Percentiles rank a stretch among this genome's conserved stretches.
phyloP scores from a whole-genome alignment of 2,888 invertebrate species.

The Anthophora plumipes region DNA sequence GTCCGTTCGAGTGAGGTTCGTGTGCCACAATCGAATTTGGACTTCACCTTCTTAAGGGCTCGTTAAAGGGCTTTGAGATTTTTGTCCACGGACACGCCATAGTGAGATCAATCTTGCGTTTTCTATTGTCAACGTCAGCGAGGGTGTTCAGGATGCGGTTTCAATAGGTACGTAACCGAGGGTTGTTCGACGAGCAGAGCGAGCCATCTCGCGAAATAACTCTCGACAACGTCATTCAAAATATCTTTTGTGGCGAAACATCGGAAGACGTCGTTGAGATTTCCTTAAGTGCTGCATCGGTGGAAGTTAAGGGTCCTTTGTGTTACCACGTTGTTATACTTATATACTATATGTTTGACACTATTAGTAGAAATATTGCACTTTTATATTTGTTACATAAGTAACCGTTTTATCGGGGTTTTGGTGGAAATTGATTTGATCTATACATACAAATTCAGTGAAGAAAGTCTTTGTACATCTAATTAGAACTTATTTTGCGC shows the following conservation, averaged over 20 bases:
- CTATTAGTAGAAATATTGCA: constrained; percentile 2
- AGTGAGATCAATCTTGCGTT: constrained; percentile 63
- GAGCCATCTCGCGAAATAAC: constrained; percentile 38
- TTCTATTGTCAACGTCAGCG: constrained; percentile 57
- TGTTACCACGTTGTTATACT: neutral
- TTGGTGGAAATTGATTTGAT: neutral
- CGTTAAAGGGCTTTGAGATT: constrained; percentile 58
- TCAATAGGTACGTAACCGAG: constrained; percentile 45
- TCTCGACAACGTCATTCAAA: constrained; percentile 50
- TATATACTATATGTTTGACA: neutral
- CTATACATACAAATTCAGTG: no score
- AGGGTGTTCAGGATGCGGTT: constrained; percentile 50
- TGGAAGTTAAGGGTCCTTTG: constrained; percentile 36
- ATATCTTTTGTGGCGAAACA: constrained; percentile 49
- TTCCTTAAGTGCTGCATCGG: constrained; percentile 28
- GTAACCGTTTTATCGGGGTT: neutral
- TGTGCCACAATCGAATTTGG: constrained; percentile 46
- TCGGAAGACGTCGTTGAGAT: constrained; percentile 33
- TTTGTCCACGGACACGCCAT: constrained; percentile 60
- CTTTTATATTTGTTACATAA: neutral
- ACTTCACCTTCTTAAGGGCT: constrained; percentile 44
- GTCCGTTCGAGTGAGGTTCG: neutral
- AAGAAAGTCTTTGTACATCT: no score
- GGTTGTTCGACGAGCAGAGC: constrained; percentile 29
- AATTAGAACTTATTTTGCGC: no score